Percentiles rank a stretch among this genome's conserved stretches.
phyloP scores from a whole-genome alignment of 1,140 invertebrate species.

The Hestina assimilis region DNA sequence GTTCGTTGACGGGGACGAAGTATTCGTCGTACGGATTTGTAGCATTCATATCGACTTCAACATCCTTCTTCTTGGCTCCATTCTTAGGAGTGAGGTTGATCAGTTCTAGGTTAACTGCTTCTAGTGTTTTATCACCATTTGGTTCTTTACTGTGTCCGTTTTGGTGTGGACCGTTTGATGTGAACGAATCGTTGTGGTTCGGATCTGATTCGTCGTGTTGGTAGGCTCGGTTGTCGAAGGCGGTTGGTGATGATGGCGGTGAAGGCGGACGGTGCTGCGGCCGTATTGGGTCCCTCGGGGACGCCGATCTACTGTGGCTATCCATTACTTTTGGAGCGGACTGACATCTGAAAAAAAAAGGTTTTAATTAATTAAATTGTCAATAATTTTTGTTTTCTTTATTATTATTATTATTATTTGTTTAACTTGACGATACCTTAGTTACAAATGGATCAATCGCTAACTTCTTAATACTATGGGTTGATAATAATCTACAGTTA shows the following conservation, averaged over 20 bases:
- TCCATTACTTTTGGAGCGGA: conserved; percentile 71
- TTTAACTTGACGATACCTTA: too few relatives aligned
- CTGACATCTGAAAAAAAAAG: conserved; percentile 64
- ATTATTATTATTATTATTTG: too few relatives aligned
- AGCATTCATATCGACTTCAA: conserved; percentile 83
- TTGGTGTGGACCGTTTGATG: conserved; percentile 43
- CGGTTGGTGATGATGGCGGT: conserved; percentile 51
- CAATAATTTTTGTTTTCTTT: not conserved
- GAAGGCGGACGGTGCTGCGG: conserved; percentile 63
- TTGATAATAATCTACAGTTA: too few relatives aligned
- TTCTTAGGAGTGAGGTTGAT: conserved; percentile 86
- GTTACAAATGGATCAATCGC: too few relatives aligned
- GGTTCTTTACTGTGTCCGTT: conserved; percentile 61
- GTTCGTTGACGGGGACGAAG: conserved; percentile 90
- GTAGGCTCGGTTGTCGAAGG: conserved; percentile 69
- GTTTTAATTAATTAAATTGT: conserved; percentile 1
- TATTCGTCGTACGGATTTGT: conserved; percentile 88
- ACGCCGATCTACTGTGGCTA: conserved; percentile 72
- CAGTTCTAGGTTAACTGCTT: conserved; percentile 89
- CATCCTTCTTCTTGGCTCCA: conserved; percentile 82
- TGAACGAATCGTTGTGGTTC: conserved; percentile 69
- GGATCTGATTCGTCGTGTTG: conserved; percentile 63
- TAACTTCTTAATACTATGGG: too few relatives aligned
- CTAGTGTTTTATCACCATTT: conserved; percentile 72
- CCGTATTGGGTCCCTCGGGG: conserved; percentile 58